phyloP scores from a whole-genome alignment of 1,140 invertebrate genomes.

The Aphelinus atriplicis region DNA sequence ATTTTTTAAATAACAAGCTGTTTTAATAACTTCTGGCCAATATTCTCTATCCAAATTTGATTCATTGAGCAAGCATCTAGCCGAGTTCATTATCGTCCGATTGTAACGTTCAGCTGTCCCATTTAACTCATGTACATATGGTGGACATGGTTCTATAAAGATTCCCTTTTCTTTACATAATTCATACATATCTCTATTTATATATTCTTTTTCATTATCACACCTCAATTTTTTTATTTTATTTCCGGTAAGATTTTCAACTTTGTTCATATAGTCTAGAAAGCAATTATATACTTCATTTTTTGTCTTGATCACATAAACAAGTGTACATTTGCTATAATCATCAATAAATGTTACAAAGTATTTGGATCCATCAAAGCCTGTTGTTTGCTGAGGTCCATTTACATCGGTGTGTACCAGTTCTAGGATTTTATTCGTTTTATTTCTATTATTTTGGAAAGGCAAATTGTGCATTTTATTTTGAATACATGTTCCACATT shows the following conservation, averaged over 20 bases:
- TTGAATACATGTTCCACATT: conserved; percentile 6
- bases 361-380: background rate
- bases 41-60: conserved; percentile 46
- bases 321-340: background rate
- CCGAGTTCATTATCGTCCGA: conserved; percentile 43
- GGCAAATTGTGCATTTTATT: conserved; percentile 25
- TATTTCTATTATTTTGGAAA: conserved; percentile 12
- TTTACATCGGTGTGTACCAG: conserved; percentile 1
- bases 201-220: conserved; percentile 59
- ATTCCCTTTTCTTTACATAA: conserved; percentile 46
- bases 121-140: conserved; percentile 23
- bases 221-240: conserved; percentile 54
- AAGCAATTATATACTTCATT: conserved; percentile 19
- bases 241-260: conserved; percentile 45
- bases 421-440: conserved; percentile 5
- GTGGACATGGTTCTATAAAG: conserved; percentile 52
- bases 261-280: conserved; percentile 42
- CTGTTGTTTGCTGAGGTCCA: background rate
- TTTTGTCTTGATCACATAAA: conserved; percentile 8
- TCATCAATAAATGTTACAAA: conserved; percentile 14
- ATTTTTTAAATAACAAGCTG: conserved; percentile 50
- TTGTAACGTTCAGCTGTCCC: conserved; percentile 44
- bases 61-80: conserved; percentile 43
- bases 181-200: conserved; percentile 44
- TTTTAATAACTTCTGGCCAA: conserved; percentile 50